phyloP scores from a whole-genome alignment of 2,113 vertebrate species.

The Daubentonia madagascariensis region DNA sequence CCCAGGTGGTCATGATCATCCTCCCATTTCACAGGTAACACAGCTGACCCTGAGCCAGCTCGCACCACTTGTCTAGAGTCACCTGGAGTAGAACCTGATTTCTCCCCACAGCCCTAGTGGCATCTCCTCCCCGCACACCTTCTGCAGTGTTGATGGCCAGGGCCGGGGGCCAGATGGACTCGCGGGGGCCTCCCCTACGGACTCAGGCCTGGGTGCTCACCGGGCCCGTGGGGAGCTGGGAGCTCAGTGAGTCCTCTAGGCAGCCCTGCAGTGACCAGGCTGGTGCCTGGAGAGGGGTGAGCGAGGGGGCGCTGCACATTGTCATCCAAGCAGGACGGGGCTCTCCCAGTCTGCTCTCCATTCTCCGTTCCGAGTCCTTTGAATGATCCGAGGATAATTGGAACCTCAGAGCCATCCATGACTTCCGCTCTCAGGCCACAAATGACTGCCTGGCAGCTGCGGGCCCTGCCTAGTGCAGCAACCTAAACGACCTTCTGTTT shows the following conservation, averaged over 20 bases:
- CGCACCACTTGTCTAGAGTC: neutral
- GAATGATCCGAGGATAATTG: rapidly evolving
- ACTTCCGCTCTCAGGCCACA: neutral
- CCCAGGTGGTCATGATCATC: neutral
- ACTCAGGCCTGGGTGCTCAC: neutral
- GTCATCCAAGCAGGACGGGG: neutral
- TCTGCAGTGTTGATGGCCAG: too few species aligned
- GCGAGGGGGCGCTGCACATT: rapidly evolving
- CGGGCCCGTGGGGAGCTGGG: neutral
- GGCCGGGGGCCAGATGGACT: too few species aligned
- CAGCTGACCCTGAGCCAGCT: neutral
- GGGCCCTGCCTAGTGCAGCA: neutral
- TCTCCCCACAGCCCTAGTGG: neutral
- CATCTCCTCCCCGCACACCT: too few species aligned
- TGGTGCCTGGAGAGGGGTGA: rapidly evolving
- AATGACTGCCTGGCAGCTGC: neutral
- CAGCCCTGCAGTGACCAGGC: neutral
- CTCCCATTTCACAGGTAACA: neutral
- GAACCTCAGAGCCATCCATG: neutral
- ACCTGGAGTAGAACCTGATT: too few species aligned
- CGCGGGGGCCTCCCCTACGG: too few species aligned
- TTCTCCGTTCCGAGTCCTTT: rapidly evolving
- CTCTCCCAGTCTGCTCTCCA: too few species aligned
- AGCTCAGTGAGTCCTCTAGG: neutral
- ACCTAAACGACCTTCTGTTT: neutral